A percentile compares a stretch with the other conserved stretches of the same genome.
Conservation (phyloP, 64 coral and sea anemone species). For the Pocillopora damicornis region DNA sequence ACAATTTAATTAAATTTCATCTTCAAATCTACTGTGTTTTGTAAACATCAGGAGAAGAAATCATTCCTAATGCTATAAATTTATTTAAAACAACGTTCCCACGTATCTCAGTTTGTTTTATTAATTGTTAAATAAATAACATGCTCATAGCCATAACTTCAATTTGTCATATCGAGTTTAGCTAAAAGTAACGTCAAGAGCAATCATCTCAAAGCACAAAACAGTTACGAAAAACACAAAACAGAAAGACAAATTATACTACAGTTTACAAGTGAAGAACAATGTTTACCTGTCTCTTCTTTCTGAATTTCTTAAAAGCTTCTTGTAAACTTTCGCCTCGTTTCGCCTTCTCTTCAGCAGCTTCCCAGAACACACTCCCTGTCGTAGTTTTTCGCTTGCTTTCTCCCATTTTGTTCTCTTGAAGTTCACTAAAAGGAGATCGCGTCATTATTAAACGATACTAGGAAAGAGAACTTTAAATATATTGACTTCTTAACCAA, state of each 20-base stretch:
- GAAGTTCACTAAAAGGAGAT: conserved; percentile 10
- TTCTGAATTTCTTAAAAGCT: conserved; percentile 90
- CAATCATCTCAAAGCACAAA: neutral
- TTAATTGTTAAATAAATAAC: too few relatives aligned
- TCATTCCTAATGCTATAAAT: too few relatives aligned
- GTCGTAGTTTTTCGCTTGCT: conserved; percentile 35
- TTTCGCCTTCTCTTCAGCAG: conserved; percentile 25
- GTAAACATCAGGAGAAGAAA: too few relatives aligned
- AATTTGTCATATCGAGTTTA: too few relatives aligned
- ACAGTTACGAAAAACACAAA: too few relatives aligned
- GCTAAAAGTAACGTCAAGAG: too few relatives aligned
- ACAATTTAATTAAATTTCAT: too few relatives aligned
- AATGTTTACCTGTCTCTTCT: conserved; percentile 69
- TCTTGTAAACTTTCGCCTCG: conserved; percentile 60
- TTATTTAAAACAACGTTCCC: too few relatives aligned
- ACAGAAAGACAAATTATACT: too few relatives aligned
- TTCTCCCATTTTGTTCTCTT: conserved; percentile 23
- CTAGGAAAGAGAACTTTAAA: neutral
- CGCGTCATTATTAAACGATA: conserved; percentile 5
- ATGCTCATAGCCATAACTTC: too few relatives aligned
- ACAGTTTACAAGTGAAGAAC: neutral
- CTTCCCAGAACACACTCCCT: conserved; percentile 4
- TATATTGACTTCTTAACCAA: neutral
- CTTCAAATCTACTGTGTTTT: too few relatives aligned
- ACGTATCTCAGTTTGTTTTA: too few relatives aligned